phyloP scores from a whole-genome alignment of 2,797 vertebrate genomes.

The Myripristis jacobus region DNA sequence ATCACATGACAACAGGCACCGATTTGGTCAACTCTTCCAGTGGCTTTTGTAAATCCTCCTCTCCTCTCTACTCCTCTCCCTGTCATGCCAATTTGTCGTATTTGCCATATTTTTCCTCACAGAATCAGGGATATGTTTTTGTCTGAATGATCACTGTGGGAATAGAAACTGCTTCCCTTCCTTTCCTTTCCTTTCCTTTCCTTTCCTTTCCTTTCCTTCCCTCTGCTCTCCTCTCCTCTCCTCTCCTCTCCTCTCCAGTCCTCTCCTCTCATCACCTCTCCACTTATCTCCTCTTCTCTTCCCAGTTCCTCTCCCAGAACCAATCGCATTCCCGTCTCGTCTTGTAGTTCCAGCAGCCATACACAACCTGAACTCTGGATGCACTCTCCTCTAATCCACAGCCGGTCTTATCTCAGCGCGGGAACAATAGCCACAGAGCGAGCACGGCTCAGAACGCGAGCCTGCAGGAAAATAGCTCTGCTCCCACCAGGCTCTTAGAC shows the following conservation, averaged over 20 bases:
- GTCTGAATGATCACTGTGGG: no score
- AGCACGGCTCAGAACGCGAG: slow-evolving; percentile 59
- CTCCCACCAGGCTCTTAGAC: slow-evolving; percentile 64
- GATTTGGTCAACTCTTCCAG: slow-evolving; percentile 4
- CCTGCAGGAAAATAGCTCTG: slow-evolving; percentile 66
- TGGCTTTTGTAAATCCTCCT: no score
- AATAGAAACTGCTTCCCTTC: background rate
- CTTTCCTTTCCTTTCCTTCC: background rate
- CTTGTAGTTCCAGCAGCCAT: slow-evolving; percentile 48
- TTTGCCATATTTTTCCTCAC: no score
- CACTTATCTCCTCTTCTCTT: slow-evolving; percentile 35
- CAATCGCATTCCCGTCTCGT: slow-evolving; percentile 53
- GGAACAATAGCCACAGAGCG: slow-evolving; percentile 78
- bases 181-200: background rate
- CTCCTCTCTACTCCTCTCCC: background rate
- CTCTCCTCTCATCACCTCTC: slow-evolving; percentile 8
- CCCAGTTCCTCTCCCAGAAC: slow-evolving; percentile 50
- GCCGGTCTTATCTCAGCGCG: slow-evolving; percentile 72
- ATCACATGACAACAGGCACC: slow-evolving; percentile 34
- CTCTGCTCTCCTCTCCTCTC: slow-evolving; percentile 22
- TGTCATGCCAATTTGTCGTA: no score
- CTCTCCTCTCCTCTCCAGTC: slow-evolving; percentile 15
- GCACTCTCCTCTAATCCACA: slow-evolving; percentile 80
- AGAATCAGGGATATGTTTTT: no score
- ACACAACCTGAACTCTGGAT: slow-evolving; percentile 80